These are phyloP conservation scores for Iphiclides podalirius DNA, from an alignment of 2,888 invertebrate genomes.

Conservation along the genomic window DNA sequence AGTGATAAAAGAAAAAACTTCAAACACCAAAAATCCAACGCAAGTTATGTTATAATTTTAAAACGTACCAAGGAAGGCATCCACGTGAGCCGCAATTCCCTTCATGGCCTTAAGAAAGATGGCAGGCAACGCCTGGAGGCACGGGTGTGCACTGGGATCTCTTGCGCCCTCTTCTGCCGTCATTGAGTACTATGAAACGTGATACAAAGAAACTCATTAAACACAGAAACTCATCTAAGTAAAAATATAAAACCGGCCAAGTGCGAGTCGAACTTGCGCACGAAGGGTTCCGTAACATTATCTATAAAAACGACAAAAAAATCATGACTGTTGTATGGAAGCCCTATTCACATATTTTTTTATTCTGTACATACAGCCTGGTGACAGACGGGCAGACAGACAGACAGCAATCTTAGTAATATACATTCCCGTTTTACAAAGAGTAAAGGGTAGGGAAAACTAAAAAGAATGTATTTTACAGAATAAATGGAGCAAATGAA, in stretches of 20 bases:
- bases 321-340: no score
- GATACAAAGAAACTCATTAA: slow-evolving; percentile 45
- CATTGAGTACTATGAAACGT: slow-evolving; percentile 87
- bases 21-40: not conserved
- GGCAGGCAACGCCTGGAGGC: slow-evolving; percentile 88
- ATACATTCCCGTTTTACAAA: no score
- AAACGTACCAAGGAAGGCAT: slow-evolving; percentile 93
- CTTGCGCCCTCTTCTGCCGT: slow-evolving; percentile 84
- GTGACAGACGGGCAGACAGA: no score
- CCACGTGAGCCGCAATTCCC: slow-evolving; percentile 95
- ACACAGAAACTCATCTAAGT: not conserved
- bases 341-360: no score
- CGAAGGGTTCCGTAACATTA: no score
- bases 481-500: no score
- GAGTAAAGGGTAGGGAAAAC: no score
- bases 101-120: slow-evolving; percentile 97
- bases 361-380: no score
- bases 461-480: no score
- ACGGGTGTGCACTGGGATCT: slow-evolving; percentile 95
- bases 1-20: not conserved
- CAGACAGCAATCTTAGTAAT: not conserved
- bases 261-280: no score
- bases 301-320: no score
- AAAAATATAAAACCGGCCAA: no score
- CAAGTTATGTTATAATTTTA: not conserved